A percentile compares a stretch with the other conserved stretches of the same genome.
Evolutionary conservation across 1,140 invertebrate genomes (phyloP).

Genomic region (Orius laevigatus): DNA sequence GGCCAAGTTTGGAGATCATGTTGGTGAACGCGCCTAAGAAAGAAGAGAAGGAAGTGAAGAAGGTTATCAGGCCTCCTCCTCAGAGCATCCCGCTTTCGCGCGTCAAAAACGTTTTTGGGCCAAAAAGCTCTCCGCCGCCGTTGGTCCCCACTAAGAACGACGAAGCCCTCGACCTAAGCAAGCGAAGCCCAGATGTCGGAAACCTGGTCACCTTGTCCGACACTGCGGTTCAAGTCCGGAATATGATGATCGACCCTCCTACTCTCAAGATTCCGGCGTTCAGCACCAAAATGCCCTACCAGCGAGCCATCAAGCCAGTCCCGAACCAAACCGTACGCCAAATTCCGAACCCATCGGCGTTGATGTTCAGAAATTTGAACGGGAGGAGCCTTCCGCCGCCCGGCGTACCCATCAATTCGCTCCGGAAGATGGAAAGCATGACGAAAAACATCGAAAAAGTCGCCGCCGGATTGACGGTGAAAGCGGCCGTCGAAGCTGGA

Average conservation of each 20-base stretch:
- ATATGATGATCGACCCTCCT: constrained; percentile 13
- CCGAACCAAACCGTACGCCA: constrained; percentile 27
- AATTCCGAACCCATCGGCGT: constrained; percentile 26
- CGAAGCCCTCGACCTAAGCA: constrained; percentile 23
- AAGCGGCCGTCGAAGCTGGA: constrained; percentile 17
- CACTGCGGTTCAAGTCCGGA: constrained; percentile 21
- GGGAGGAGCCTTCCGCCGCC: constrained; percentile 14
- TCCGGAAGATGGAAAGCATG: constrained; percentile 24
- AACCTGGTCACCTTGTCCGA: constrained; percentile 23
- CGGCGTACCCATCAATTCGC: constrained; percentile 16
- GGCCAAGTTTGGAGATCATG: constrained; percentile 24
- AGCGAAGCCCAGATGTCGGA: constrained; percentile 16
- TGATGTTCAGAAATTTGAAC: constrained; percentile 21
- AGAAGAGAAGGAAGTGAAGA: constrained; percentile 8
- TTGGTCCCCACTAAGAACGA: constrained; percentile 4
- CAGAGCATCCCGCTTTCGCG: constrained; percentile 11
- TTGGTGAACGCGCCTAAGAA: constrained; percentile 21
- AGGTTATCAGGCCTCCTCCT: constrained; percentile 9
- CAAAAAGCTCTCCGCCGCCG: constrained; percentile 9
- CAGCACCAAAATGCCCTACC: neutral
- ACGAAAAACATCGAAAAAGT: constrained; percentile 23
- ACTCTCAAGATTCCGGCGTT: constrained; percentile 4
- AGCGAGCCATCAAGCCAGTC: constrained; percentile 18
- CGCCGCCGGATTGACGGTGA: constrained; percentile 22
- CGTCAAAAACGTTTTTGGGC: constrained; percentile 6